Conservation (phyloP, 2,797 vertebrate genomes). For the Sciurus vulgaris region DNA sequence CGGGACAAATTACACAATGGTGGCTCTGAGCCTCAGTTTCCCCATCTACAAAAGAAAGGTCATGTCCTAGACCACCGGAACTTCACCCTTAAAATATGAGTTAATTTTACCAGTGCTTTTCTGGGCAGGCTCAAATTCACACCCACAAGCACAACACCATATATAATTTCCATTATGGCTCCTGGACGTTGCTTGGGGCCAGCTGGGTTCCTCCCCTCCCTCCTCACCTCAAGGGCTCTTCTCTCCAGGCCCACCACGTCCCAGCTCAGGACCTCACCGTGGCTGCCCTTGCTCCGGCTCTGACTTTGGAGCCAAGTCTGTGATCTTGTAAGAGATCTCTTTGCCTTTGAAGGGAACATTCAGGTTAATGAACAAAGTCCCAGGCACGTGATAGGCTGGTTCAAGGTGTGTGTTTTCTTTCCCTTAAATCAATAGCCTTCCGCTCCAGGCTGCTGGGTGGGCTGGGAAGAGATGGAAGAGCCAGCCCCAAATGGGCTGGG, state of each 20-base stretch:
- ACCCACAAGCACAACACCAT: neutral
- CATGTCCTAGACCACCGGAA: neutral
- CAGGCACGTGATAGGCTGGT: neutral
- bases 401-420: neutral
- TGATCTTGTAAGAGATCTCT: neutral
- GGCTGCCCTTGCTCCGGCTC: neutral
- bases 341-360: slow-evolving; percentile 10
- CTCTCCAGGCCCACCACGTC: neutral
- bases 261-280: neutral
- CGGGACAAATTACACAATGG: no score
- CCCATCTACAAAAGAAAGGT: neutral
- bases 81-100: neutral
- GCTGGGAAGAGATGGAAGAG: neutral
- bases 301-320: neutral
- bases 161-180: neutral
- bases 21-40: neutral
- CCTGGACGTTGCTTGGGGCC: neutral
- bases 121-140: neutral
- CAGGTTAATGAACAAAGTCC: neutral
- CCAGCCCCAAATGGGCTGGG: neutral
- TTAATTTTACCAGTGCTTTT: neutral
- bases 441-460: neutral
- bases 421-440: slow-evolving; percentile 22
- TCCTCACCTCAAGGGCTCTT: neutral
- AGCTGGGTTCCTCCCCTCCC: rapidly evolving